Evolutionary conservation across 2,888 invertebrate species (phyloP).

Genomic region (Conistra vaccinii): DNA sequence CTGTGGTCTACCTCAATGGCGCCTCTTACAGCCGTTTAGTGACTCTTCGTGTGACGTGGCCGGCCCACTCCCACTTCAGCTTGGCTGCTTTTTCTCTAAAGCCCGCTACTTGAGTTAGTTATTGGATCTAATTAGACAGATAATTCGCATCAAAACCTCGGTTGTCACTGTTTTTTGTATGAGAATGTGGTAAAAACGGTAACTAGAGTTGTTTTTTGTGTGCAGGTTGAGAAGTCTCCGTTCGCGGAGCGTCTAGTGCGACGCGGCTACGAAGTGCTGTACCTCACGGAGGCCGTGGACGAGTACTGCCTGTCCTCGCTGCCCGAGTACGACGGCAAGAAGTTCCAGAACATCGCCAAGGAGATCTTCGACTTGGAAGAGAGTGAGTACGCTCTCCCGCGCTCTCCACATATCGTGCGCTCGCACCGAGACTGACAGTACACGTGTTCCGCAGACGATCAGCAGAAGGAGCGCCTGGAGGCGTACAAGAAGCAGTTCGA

Average conservation of each 20-base stretch:
- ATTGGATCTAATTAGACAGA: background rate
- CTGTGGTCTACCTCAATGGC: too few relatives aligned
- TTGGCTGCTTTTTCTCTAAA: too few relatives aligned
- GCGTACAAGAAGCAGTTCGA: conserved; percentile 95
- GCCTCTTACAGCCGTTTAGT: too few relatives aligned
- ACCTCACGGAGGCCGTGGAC: conserved; percentile 98
- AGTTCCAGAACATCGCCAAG: conserved; percentile 99
- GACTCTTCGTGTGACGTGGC: too few relatives aligned
- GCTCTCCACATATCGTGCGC: too few relatives aligned
- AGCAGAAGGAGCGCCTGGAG: conserved; percentile 94
- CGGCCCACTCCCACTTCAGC: too few relatives aligned
- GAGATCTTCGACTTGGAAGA: conserved; percentile 98
- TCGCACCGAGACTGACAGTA: background rate
- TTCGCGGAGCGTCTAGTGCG: conserved; percentile 98
- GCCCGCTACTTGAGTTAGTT: background rate
- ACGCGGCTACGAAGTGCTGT: conserved; percentile 98
- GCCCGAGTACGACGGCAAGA: conserved; percentile 99
- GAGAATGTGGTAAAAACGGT: background rate
- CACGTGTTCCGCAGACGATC: conserved; percentile 82
- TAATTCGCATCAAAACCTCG: background rate
- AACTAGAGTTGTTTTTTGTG: conserved; percentile 90
- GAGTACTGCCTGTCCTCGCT: conserved; percentile 99
- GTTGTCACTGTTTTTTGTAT: background rate
- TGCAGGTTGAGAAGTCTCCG: conserved; percentile 95
- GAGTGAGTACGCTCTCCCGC: conserved; percentile 78